Conservation (phyloP, 2,797 vertebrate genomes). For the Anguilla pacifica region DNA sequence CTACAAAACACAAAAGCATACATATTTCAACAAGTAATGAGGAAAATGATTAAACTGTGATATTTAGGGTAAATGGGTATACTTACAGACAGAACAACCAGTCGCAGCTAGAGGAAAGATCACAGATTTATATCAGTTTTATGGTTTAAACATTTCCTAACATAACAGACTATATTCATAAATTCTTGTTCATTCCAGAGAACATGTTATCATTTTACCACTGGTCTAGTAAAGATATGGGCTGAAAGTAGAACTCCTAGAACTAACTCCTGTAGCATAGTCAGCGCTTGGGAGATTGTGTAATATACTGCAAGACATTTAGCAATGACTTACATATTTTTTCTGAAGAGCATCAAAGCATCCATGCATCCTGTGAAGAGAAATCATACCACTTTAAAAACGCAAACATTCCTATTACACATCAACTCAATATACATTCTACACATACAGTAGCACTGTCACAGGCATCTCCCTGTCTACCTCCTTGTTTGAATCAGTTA, state of each 20-base stretch:
- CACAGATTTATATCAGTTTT: background rate
- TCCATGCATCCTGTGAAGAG: conserved; percentile 85
- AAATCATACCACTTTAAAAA: conserved; percentile 28
- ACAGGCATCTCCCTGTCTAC: background rate
- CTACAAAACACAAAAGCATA: conserved; percentile 65
- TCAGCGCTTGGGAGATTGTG: background rate
- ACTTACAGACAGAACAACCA: conserved; percentile 90
- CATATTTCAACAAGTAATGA: conserved; percentile 32
- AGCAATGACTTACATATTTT: conserved; percentile 87
- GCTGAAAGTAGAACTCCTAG: background rate
- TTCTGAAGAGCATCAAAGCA: conserved; percentile 94
- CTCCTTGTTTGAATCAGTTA: background rate
- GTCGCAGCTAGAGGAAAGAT: conserved; percentile 76
- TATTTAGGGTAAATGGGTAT: conserved; percentile 45
- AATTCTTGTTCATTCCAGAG: conserved; percentile 33
- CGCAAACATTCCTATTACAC: background rate
- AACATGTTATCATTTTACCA: conserved; percentile 27
- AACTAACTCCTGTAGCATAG: background rate
- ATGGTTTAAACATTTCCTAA: background rate
- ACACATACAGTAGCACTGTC: background rate
- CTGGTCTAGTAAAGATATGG: too few species aligned
- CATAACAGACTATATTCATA: background rate
- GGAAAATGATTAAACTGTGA: background rate
- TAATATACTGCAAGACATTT: background rate
- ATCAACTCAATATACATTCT: background rate